phyloP scores from a whole-genome alignment of 2,797 vertebrate genomes.

The Sus cebifrons region DNA sequence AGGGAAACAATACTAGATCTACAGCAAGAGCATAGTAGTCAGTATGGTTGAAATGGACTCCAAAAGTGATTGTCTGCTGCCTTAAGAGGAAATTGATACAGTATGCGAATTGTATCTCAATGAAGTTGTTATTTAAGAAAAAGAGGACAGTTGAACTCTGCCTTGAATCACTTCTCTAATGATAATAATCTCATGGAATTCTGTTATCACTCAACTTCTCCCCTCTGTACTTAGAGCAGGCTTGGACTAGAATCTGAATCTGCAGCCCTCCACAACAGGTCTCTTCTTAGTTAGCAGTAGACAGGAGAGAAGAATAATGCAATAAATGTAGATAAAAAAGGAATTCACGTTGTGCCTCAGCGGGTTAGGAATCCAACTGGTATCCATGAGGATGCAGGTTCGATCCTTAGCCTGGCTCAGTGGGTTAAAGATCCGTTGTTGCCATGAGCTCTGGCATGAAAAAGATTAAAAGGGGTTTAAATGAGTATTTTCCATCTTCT shows the following conservation, averaged over 20 bases:
- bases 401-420: too few relatives aligned
- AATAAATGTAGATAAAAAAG: neutral
- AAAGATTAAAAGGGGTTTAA: neutral
- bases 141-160: neutral
- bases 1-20: neutral
- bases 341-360: too few relatives aligned
- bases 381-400: too few relatives aligned
- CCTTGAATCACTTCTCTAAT: neutral
- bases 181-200: neutral
- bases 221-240: neutral
- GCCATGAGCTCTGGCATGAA: too few relatives aligned
- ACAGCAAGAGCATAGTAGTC: neutral
- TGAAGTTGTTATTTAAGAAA: constrained; percentile 1
- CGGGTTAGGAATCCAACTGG: too few relatives aligned
- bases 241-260: neutral
- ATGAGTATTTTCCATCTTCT: constrained; percentile 11
- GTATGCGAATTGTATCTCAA: neutral
- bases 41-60: neutral
- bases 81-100: neutral
- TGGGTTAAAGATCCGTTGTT: too few relatives aligned
- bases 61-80: neutral
- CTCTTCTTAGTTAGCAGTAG: neutral
- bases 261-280: neutral
- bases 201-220: neutral
- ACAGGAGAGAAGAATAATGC: neutral